These are phyloP conservation scores for Brenthis hecate DNA, from an alignment of 2,888 invertebrate genomes.

Conservation along the genomic window DNA sequence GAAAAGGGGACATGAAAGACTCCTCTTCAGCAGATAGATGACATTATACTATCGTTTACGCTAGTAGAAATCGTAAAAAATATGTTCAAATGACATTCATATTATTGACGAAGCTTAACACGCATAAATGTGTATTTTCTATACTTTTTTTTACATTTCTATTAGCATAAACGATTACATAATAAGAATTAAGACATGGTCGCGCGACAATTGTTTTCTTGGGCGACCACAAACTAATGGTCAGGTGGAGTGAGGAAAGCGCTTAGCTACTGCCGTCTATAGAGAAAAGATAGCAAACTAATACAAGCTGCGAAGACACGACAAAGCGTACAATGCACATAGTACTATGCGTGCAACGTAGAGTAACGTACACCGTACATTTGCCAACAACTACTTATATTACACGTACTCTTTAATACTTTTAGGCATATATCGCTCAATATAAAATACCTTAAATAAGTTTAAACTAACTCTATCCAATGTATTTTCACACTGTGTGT, in stretches of 20 bases:
- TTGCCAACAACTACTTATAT: constrained; percentile 67
- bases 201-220: no score
- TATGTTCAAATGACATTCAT: no score
- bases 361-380: constrained; percentile 75
- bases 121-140: no score
- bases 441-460: constrained; percentile 69
- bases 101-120: no score
- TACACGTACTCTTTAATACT: constrained; percentile 79
- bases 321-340: constrained; percentile 76
- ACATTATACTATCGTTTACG: no score
- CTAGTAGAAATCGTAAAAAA: no score
- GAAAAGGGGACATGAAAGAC: no score
- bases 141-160: no score
- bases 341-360: constrained; percentile 77
- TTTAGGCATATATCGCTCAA: constrained; percentile 73
- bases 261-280: constrained; percentile 43
- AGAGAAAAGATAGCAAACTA: constrained; percentile 32
- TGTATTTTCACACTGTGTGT: constrained; percentile 20
- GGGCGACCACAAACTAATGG: no score
- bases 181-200: no score
- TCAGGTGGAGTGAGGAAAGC: constrained; percentile 5
- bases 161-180: no score
- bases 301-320: constrained; percentile 52
- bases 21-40: no score
- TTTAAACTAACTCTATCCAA: constrained; percentile 49